Evolutionary conservation across 2,888 invertebrate species (phyloP), one percentile per base, ranked within the genome.

Genomic region (Mechanitis mazaeus): DNA sequence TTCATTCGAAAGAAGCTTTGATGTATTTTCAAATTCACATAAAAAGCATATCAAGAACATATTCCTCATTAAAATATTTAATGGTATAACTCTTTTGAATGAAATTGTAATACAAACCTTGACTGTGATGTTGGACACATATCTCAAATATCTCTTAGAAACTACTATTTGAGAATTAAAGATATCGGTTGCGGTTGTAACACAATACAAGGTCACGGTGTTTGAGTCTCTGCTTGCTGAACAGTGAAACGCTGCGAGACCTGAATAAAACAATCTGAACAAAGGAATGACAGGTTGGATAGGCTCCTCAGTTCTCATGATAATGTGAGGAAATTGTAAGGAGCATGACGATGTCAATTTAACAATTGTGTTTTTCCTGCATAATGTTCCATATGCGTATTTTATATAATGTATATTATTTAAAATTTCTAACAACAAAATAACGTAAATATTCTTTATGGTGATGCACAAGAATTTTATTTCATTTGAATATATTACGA

Each of bases 261-360:
- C 61, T 76, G 77, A 79, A 63, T 65, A 79, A 76, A 76, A 75
- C 80, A 76, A 84, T 84, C 80, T 81, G 71, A 79, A 86, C 87
- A 86, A 86, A 85, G 78, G 78, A 87, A 83, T 85, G 77, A 80
- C 80, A 77, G 80, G 81, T 78, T 72, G 66, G 71, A 53, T 58
- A 61, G 56, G 63, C 74, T 77, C 70, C 72, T 73, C 72, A 70
- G 75, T 77, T 80, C 76, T 70, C 79, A 78, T 71, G 70, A 65
- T 68, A 64, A 68, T 66, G 64, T 76, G 76, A 78, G 75, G 80
- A 83, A 84, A 81, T 75, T 61, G 72, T 73, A 73, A 74, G 71
- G 66, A 64, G 66, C 55, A 65, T 76, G 75, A 75, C 77, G 71
- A 72, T 69, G 64, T 71, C 65, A 72, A 72, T 76, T 74, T 76